Evolutionary conservation across 92 coral and sea anemone genomes (phyloP), one percentile per base, ranked within the genome.

Genomic region (Metridium senile): DNA sequence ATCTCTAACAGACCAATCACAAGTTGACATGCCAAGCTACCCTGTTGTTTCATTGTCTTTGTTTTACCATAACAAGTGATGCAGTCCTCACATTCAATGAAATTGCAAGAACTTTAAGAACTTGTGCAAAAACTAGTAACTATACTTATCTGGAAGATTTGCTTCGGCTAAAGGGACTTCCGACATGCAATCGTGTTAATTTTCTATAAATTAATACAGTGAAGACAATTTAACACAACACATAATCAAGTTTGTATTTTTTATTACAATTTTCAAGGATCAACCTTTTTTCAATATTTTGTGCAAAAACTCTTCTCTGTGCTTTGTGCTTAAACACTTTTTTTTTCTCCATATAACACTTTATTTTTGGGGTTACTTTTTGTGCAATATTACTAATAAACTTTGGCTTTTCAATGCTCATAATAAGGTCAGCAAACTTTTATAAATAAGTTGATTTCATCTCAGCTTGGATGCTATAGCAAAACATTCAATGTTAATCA

Each of bases 381-480:
- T 54, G 17, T 9, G 16, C 59, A 16, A 20, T 54, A 54, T 54
- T 54, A 54, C 39, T 70, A 70, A 49, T 70, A 70, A 70, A 70
- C 56, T 33, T 56, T 47, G 1, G 71, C 49, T 39, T 39, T 39
- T 13, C 49, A 39, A 39, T 4, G 49, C 49, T 39, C 13, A 13
- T 39, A 39, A 39, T 13, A 39, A 39, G 49, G 6, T 39, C 8
- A 13, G 13, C 49, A 39, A 4, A 4, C 30, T 68, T 68, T 21
- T 39, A 70, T 70, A 70, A 70, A 70, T 70, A 70, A n/a, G 49
- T 68, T 18, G 18, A 8, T 51, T 10, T 70, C 65, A 30, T 39
- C 49, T 39, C 49, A 4, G 6, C 13, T 6, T 39, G 13, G 49
- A 39, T 39, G 6, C 13, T 39, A 39, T 39, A 39, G 49, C 6